A percentile compares a stretch with the other conserved stretches of the same genome.
These are phyloP conservation scores for Indri indri DNA, from an alignment of 2,113 vertebrate species.

Conservation along the genomic window DNA sequence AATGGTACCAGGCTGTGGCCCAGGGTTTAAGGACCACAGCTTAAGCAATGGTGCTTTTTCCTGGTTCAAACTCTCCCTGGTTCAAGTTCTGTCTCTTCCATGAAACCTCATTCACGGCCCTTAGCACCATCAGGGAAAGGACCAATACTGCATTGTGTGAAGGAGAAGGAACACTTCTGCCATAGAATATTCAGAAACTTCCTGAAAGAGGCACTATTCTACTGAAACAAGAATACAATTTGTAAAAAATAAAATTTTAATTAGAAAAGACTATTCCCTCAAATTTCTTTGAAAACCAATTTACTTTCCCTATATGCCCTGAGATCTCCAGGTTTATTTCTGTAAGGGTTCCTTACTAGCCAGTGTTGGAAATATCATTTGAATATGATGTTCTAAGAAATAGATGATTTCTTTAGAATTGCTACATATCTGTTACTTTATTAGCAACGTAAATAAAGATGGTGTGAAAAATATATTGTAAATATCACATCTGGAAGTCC, in stretches of 20 bases:
- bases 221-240: background rate
- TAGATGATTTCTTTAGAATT: background rate
- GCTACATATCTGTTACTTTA: background rate
- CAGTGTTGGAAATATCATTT: conserved; percentile 17
- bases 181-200: background rate
- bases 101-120: background rate
- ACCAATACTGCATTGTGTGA: too few relatives aligned
- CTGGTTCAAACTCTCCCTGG: background rate
- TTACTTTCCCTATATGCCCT: background rate
- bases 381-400: conserved; percentile 15
- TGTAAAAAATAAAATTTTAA: background rate
- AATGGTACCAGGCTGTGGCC: too few relatives aligned
- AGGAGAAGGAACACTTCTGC: background rate
- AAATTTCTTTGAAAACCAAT: background rate
- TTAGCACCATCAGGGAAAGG: background rate
- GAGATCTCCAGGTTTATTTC: conserved; percentile 19
- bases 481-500: background rate
- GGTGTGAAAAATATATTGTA: background rate
- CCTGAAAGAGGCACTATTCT: background rate
- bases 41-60: background rate
- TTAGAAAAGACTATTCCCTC: background rate
- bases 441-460: background rate
- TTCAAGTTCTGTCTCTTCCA: background rate
- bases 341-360: background rate
- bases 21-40: too few relatives aligned